Conservation (phyloP, 1,140 invertebrate species). For the Pseudomyrmex cubaensis region DNA sequence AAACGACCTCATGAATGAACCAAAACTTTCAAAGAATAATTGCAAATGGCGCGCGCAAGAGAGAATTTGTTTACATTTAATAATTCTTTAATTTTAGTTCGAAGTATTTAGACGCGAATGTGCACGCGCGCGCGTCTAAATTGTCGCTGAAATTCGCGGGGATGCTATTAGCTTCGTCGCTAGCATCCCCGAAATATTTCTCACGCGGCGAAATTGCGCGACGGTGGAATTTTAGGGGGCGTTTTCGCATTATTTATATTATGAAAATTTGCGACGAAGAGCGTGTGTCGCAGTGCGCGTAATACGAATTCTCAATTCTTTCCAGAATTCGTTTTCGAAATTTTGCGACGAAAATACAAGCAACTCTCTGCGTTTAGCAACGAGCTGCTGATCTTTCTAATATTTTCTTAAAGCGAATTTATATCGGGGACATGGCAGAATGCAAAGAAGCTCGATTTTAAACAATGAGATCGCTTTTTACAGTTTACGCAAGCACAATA, state of each 20-base stretch:
- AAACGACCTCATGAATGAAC: slow-evolving; percentile 6
- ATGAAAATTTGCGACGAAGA: not conserved
- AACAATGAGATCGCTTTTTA: slow-evolving; percentile 17
- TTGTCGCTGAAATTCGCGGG: not conserved
- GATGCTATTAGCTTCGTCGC: not conserved
- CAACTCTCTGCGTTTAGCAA: not conserved
- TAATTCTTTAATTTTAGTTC: slow-evolving; percentile 3
- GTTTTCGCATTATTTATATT: not conserved
- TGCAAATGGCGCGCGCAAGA: not conserved
- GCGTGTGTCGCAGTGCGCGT: not conserved
- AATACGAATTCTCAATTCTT: not conserved
- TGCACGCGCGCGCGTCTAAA: not conserved
- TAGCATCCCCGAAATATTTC: slow-evolving; percentile 3
- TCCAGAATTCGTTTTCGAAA: not conserved
- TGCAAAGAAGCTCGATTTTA: too few species aligned
- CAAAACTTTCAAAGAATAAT: not conserved
- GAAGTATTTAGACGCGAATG: not conserved
- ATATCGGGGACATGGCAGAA: not conserved
- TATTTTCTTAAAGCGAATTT: not conserved
- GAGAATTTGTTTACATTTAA: not conserved
- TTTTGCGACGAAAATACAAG: not conserved
- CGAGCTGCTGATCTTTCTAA: not conserved
- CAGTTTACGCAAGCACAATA: slow-evolving; percentile 3
- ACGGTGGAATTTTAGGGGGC: slow-evolving; percentile 6
- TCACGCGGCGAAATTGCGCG: slow-evolving; percentile 6